A percentile compares a stretch with the other conserved stretches of the same genome.
Conservation (phyloP, 1,140 invertebrate genomes). For the Bombus balteatus region DNA sequence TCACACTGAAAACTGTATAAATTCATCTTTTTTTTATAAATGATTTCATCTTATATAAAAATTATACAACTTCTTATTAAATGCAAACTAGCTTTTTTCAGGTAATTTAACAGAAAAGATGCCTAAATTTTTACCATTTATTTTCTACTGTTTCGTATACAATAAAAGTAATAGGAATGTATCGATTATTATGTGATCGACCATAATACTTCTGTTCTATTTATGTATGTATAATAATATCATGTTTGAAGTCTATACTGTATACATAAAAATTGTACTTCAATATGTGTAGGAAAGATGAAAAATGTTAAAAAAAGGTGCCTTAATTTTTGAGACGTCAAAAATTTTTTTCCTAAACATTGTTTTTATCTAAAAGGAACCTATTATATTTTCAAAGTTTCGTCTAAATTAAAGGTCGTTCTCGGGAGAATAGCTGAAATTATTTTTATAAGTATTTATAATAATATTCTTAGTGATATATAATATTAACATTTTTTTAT, state of each 20-base stretch:
- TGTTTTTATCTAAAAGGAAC: too few species aligned
- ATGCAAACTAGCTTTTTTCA: neutral
- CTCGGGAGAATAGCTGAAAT: neutral
- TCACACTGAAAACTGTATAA: conserved; percentile 1
- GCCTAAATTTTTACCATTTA: neutral
- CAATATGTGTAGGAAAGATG: too few species aligned
- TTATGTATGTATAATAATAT: conserved; percentile 16
- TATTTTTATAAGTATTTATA: neutral
- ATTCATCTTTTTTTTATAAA: neutral
- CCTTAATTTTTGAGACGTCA: too few species aligned
- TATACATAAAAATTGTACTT: too few species aligned
- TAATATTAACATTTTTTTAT: neutral
- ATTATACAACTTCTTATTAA: neutral
- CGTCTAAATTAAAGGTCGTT: too few species aligned
- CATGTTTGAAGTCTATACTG: too few species aligned
- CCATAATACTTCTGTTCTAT: conserved; percentile 21
- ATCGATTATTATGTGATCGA: conserved; percentile 15
- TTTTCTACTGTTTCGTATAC: neutral
- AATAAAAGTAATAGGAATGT: conserved; percentile 12
- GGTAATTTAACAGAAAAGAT: neutral
- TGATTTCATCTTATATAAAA: neutral
- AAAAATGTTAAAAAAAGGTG: too few species aligned
- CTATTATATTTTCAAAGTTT: too few species aligned
- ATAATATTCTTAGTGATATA: neutral
- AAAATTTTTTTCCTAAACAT: too few species aligned